Percentiles rank a stretch among this genome's conserved stretches.
Conservation (phyloP, 2,888 invertebrate species). For the Cristatella mucedo region DNA sequence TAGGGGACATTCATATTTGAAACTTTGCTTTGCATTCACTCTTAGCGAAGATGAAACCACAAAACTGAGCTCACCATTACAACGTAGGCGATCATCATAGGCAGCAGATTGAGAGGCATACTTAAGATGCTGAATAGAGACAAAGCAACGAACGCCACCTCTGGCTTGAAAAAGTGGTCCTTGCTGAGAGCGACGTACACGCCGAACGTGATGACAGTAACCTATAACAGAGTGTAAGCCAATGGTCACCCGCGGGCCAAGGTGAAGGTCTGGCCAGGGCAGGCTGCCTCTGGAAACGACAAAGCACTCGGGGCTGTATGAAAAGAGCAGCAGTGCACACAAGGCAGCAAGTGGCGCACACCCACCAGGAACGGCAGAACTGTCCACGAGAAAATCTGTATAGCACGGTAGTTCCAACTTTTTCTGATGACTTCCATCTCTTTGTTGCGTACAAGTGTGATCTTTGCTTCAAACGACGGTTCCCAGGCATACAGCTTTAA, state of each 20-base stretch:
- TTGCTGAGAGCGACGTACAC: constrained; percentile 56
- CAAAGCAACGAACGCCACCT: constrained; percentile 77
- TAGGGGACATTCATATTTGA: too few species aligned
- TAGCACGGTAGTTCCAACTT: constrained; percentile 25
- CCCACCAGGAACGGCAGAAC: constrained; percentile 36
- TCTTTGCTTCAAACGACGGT: constrained; percentile 25
- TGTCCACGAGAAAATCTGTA: constrained; percentile 27
- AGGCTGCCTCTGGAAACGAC: too few species aligned
- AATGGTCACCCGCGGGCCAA: too few species aligned
- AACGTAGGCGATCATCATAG: constrained; percentile 58
- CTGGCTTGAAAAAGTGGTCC: constrained; percentile 59
- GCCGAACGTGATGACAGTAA: constrained; percentile 13
- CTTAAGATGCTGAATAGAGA: constrained; percentile 86
- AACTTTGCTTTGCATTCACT: too few species aligned
- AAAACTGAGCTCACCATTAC: constrained; percentile 16
- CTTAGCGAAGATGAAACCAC: too few species aligned
- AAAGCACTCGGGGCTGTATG: too few species aligned
- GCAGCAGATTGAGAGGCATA: constrained; percentile 82
- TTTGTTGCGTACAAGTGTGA: constrained; percentile 26
- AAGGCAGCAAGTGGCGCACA: not conserved
- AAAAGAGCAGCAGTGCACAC: constrained; percentile 45
- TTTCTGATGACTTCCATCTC: constrained; percentile 27
- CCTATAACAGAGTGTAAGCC: constrained; percentile 37
- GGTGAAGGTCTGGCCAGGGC: too few species aligned
- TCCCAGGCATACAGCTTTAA: constrained; percentile 38